A percentile compares a stretch with the other conserved stretches of the same genome.
Conservation (phyloP, 2,888 invertebrate genomes). For the Caenorhabditis sp. region DNA sequence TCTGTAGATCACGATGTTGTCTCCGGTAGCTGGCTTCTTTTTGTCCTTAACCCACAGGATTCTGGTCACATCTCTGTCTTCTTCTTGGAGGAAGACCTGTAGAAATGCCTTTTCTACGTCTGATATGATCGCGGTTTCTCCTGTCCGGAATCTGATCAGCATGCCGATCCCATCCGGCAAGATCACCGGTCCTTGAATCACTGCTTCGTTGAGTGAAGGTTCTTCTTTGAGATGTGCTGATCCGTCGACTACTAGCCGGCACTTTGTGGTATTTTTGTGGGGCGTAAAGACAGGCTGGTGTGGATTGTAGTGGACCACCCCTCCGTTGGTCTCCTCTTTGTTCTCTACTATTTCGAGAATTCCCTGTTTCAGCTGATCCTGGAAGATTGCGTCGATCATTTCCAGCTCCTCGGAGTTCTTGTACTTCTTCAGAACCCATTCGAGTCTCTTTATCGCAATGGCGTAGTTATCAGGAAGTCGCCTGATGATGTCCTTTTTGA, state of each 20-base stretch:
- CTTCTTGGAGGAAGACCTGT: constrained; percentile 44
- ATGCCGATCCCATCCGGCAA: constrained; percentile 42
- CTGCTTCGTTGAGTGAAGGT: constrained; percentile 58
- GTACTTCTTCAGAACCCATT: no score
- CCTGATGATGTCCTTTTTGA: no score
- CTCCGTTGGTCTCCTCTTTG: background rate
- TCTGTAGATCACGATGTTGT: constrained; percentile 51
- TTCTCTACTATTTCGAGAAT: constrained; percentile 54
- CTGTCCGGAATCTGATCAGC: constrained; percentile 55
- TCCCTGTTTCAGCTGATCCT: constrained; percentile 35
- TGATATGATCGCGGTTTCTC: constrained; percentile 9
- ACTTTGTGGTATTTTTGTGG: constrained; percentile 55
- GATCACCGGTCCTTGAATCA: constrained; percentile 59
- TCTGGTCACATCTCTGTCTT: constrained; percentile 44
- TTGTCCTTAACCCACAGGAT: constrained; percentile 62
- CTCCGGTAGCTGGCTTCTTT: background rate
- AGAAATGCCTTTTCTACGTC: constrained; percentile 71
- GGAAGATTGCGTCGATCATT: constrained; percentile 26
- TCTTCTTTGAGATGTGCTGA: constrained; percentile 25
- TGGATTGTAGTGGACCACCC: constrained; percentile 47
- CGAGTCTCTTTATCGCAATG: no score
- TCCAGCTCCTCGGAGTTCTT: constrained; percentile 18
- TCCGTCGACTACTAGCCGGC: constrained; percentile 66
- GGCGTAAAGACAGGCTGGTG: constrained; percentile 65
- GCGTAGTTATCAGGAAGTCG: no score